These are phyloP conservation scores for Pomacea maculata DNA, from an alignment of 1,140 invertebrate genomes.

Conservation along the genomic window DNA sequence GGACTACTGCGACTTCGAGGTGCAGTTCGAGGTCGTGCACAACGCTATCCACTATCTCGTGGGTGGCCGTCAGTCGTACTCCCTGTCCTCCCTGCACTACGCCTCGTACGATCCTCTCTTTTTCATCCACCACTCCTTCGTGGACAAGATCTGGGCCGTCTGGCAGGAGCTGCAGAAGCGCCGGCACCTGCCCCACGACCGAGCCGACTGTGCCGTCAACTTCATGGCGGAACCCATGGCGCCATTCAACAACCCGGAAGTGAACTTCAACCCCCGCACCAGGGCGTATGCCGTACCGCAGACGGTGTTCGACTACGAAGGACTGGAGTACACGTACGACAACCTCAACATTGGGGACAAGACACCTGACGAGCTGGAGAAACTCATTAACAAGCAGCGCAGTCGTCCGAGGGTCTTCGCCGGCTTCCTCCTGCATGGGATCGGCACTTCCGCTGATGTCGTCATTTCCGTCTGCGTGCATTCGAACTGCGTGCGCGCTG, in stretches of 20 bases:
- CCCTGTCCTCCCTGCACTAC: constrained; percentile 33
- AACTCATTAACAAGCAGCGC: constrained; percentile 16
- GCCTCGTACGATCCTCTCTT: constrained; percentile 35
- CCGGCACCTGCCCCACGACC: constrained; percentile 20
- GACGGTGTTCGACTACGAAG: constrained; percentile 33
- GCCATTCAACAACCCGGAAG: constrained; percentile 25
- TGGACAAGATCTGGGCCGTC: constrained; percentile 34
- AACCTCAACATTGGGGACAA: constrained; percentile 23
- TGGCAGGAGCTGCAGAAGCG: constrained; percentile 42
- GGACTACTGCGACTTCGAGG: constrained; percentile 39
- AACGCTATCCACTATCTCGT: constrained; percentile 37
- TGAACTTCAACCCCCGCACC: constrained; percentile 20
- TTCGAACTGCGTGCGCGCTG: constrained; percentile 3
- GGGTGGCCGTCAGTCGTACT: constrained; percentile 27
- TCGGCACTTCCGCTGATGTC: constrained; percentile 33
- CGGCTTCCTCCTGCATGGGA: constrained; percentile 28
- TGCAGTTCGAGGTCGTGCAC: constrained; percentile 38
- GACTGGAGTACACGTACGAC: constrained; percentile 33
- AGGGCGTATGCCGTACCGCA: constrained; percentile 28
- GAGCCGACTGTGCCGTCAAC: constrained; percentile 36
- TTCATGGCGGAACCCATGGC: constrained; percentile 31
- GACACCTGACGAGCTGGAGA: constrained; percentile 24
- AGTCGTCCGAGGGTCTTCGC: constrained; percentile 32
- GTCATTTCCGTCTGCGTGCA: constrained; percentile 18
- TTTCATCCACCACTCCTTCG: constrained; percentile 29